phyloP scores from a whole-genome alignment of 1,140 invertebrate species.

The Hylaeus volcanicus region DNA sequence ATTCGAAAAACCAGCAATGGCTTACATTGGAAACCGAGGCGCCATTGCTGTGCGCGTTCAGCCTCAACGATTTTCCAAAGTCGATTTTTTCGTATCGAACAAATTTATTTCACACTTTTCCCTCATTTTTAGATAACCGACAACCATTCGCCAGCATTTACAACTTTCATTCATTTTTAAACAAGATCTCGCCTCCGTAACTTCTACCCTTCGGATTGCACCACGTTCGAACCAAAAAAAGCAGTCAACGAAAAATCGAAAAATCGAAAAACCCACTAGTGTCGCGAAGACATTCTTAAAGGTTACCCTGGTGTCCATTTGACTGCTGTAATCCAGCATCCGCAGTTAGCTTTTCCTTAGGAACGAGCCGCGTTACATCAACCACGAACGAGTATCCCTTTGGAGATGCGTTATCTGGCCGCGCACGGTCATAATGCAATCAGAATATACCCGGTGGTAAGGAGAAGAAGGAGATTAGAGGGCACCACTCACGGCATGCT shows the following conservation, averaged over 20 bases:
- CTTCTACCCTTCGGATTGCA: no score
- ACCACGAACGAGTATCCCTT: constrained; percentile 46
- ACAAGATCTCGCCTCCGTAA: no score
- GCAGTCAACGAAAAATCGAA: not conserved
- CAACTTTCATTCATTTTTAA: no score
- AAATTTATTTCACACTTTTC: no score
- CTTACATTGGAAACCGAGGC: no score
- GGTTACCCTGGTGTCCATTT: not conserved
- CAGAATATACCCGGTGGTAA: constrained; percentile 57
- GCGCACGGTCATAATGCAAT: constrained; percentile 63
- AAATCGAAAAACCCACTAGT: not conserved
- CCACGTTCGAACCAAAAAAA: no score
- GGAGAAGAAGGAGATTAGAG: constrained; percentile 63
- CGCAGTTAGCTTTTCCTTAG: not conserved
- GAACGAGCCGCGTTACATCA: constrained; percentile 44
- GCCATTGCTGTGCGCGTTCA: no score
- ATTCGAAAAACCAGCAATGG: no score
- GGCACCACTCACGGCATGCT: constrained; percentile 60
- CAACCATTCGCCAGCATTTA: no score
- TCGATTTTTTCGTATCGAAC: no score
- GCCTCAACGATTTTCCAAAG: no score
- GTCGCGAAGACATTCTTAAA: not conserved
- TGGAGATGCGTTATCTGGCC: constrained; percentile 52
- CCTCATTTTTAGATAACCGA: no score
- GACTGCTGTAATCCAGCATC: not conserved